These are phyloP conservation scores for Oryctes rhinoceros DNA, from an alignment of 1,140 invertebrate genomes.

Conservation along the genomic window DNA sequence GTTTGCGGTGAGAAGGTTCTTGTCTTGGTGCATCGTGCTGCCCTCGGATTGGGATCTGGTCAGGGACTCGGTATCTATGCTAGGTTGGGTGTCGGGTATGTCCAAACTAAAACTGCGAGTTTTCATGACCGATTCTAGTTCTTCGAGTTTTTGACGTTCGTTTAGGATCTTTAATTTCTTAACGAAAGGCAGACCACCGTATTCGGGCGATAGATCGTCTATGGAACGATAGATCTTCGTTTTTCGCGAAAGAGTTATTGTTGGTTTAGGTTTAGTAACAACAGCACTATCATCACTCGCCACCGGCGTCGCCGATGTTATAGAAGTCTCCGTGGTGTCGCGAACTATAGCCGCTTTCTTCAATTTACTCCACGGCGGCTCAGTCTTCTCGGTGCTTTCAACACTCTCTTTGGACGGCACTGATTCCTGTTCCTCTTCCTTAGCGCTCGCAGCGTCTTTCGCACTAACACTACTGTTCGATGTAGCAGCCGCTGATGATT, in stretches of 20 bases:
- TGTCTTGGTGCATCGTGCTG: constrained; percentile 65
- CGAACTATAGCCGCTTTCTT: constrained; percentile 66
- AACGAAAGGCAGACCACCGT: constrained; percentile 85
- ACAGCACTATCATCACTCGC: constrained; percentile 54
- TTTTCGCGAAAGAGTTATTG: constrained; percentile 55
- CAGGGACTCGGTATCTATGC: constrained; percentile 64
- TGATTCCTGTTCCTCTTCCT: constrained; percentile 6
- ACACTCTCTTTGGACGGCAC: constrained; percentile 32
- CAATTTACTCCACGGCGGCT: constrained; percentile 65
- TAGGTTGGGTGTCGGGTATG: constrained; percentile 70
- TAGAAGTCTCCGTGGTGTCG: constrained; percentile 45
- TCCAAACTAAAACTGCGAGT: constrained; percentile 82
- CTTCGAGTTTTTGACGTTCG: constrained; percentile 84
- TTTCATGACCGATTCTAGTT: constrained; percentile 77
- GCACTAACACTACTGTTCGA: constrained; percentile 21
- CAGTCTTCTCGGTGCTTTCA: constrained; percentile 50
- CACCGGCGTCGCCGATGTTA: constrained; percentile 48
- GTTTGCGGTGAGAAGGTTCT: constrained; percentile 48
- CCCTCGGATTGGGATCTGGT: constrained; percentile 63
- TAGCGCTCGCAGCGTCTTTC: not conserved
- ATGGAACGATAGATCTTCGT: constrained; percentile 80
- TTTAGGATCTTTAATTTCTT: constrained; percentile 89
- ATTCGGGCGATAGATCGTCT: constrained; percentile 87
- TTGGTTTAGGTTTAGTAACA: constrained; percentile 48
- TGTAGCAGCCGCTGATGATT: not conserved